Evolutionary conservation across 2,797 vertebrate species (phyloP), one percentile per base, ranked within the genome.

Genomic region (Aldrovandia affinis): DNA sequence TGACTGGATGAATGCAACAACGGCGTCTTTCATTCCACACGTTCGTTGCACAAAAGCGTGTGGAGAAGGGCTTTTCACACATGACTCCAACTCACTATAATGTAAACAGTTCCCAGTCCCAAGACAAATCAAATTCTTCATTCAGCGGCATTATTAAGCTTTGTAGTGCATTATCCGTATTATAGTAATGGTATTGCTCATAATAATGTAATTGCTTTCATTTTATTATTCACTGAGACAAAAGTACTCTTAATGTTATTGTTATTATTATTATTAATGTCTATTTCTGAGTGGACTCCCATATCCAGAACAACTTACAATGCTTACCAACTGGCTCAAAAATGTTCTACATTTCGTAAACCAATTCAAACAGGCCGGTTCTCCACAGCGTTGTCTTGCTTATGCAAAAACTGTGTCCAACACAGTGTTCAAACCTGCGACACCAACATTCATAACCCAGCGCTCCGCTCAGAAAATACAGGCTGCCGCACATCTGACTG

Each of bases 11-110:
- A 18, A 78, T 36, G 59, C 83, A 87, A 94, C 92, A 94, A 92
- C 88, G 79, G 54, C 33, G 83, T 83, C 82, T 89, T 93, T 92
- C 86, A 91, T 92, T 86, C 84, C 81, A 82, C 28, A 80, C 82
- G 84, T 86, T 82, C 84, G 85, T 88, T 80, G 25, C 82, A 47
- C 65, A 50, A 57, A 73, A 30, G 59, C 84, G 84, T 47, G 83
- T 84, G 70, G 86, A 83, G 54, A 42, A 57, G 47, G 50, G 6
- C 88, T 87, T 84, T 84, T 88, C 65, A 85, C 85, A 86, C 78
- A 73, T 44, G 73, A 47, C 25, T 77, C 73, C 42, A 47, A 47
- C 73, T 47, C 42, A 28, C 6, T 73, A 25, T 54, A 50, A 73
- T 42, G n/a, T 39, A 81, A 8, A 42, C 47, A 52, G 12, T 65